Conservation (phyloP, 64 coral and sea anemone genomes). For the Platygyra sinensis region DNA sequence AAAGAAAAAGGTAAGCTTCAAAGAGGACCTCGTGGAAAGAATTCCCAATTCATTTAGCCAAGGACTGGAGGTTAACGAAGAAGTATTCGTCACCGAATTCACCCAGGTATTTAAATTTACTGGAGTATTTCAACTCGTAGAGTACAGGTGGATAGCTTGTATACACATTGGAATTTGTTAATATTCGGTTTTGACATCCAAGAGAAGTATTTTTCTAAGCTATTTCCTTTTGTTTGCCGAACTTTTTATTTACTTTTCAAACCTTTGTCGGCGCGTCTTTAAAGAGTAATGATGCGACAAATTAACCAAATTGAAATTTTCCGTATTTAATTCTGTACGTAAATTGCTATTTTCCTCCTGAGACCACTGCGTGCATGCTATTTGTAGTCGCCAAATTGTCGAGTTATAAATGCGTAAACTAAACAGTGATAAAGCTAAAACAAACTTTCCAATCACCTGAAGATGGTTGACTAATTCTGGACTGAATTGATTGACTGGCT, state of each 20-base stretch:
- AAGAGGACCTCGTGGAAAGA: constrained; percentile 8
- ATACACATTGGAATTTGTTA: neutral
- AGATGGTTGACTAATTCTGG: too few species aligned
- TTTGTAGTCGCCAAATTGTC: too few species aligned
- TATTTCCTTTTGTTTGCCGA: neutral
- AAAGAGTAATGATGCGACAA: constrained; percentile 3
- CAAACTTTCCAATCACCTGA: too few species aligned
- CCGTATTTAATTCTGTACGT: neutral
- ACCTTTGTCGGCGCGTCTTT: neutral
- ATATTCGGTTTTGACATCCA: neutral
- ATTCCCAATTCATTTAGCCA: constrained; percentile 14
- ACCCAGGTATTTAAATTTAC: constrained; percentile 9
- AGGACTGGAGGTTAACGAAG: neutral
- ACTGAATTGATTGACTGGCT: too few species aligned
- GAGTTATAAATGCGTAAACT: too few species aligned
- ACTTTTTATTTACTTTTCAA: neutral
- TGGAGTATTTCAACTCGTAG: neutral
- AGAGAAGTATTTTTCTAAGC: neutral
- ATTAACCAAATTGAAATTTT: constrained; percentile 1
- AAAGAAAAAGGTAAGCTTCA: constrained; percentile 23
- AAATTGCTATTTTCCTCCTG: neutral
- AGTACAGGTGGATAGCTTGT: neutral
- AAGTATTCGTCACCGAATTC: neutral
- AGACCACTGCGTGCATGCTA: neutral
- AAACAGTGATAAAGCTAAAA: too few species aligned